Percentiles rank a stretch among this genome's conserved stretches.
These are phyloP conservation scores for Leptestheria dahalacensis DNA, from an alignment of 1,140 invertebrate species.

Conservation along the genomic window DNA sequence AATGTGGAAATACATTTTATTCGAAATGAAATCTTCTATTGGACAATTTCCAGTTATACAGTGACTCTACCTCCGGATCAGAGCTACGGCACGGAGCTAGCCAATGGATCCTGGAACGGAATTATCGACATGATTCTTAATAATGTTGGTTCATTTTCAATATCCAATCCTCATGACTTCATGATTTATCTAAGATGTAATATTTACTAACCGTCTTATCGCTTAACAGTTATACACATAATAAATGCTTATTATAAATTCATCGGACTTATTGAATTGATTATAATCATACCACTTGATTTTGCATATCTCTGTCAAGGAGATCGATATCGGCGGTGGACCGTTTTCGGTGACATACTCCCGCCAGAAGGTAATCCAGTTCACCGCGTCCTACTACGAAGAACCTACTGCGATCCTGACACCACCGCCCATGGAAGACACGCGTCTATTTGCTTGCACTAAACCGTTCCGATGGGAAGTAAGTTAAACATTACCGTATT, in stretches of 20 bases:
- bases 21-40: too few relatives aligned
- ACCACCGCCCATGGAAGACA: conserved; percentile 21
- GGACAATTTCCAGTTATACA: not conserved
- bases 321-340: conserved; percentile 30
- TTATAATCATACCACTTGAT: not conserved
- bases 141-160: not conserved
- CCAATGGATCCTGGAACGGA: conserved; percentile 12
- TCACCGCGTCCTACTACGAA: conserved; percentile 28
- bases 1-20: too few relatives aligned
- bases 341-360: conserved; percentile 31
- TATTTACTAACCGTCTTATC: not conserved
- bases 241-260: not conserved
- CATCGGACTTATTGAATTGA: not conserved
- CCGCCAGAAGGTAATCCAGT: conserved; percentile 29
- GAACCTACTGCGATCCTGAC: conserved; percentile 25
- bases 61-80: not conserved
- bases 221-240: too few relatives aligned
- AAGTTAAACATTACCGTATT: too few relatives aligned
- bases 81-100: not conserved
- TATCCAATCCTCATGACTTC: not conserved
- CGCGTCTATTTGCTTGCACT: conserved; percentile 23
- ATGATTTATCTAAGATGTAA: not conserved
- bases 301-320: conserved; percentile 7
- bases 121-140: conserved; percentile 9
- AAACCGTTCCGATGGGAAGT: conserved; percentile 23